Evolutionary conservation across 2,888 invertebrate species (phyloP), one percentile per base, ranked within the genome.

Genomic region (Tetheella fluctuosa): DNA sequence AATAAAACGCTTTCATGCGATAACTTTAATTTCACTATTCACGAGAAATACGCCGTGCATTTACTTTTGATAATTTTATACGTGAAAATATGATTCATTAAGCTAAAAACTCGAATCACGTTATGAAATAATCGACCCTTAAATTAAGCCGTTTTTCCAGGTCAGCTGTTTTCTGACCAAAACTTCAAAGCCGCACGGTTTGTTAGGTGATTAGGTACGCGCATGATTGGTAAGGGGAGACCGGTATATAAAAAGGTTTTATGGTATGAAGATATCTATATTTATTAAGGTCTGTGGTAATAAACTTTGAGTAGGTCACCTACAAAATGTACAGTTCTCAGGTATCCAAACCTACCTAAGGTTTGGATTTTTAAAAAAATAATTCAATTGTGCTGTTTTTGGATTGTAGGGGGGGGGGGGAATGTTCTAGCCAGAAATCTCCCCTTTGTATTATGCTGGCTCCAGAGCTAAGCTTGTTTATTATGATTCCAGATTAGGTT

Each of bases 141-240:
- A 28, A 28, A 54, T 30, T 30, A 54, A 30, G 30, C 54, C 30
- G 17, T 54, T 15, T n/a, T 30, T 28, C 30, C 28, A 28, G 54
- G 54, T 54, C 54, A 54, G 54, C 7, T 10, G 28, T 28, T 28
- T 54, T 54, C 54, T 28, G 54, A 28, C 30, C 28, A 30, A 54
- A 28, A 54, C 30, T 54, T 54, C 28, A 54, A 54, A 54, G 54
- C 28, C 10, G 20, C 17, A 30, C 17, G 54, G n/a, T 17, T 54
- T 30, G 30, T 54, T 54, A 8, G 30, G 30, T 30, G 54, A 54
- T 54, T 54, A 54, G 7, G 30, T 54, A 54, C 12, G 54, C 54
- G 20, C 54, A 8, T 17, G 5, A 54, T 54, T 54, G 30, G 12
- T 28, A 30, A 30, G 54, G 54, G 54, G 20, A 20, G 20, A 48